phyloP scores from a whole-genome alignment of 2,113 vertebrate species.

The Erythrolamprus reginae region DNA sequence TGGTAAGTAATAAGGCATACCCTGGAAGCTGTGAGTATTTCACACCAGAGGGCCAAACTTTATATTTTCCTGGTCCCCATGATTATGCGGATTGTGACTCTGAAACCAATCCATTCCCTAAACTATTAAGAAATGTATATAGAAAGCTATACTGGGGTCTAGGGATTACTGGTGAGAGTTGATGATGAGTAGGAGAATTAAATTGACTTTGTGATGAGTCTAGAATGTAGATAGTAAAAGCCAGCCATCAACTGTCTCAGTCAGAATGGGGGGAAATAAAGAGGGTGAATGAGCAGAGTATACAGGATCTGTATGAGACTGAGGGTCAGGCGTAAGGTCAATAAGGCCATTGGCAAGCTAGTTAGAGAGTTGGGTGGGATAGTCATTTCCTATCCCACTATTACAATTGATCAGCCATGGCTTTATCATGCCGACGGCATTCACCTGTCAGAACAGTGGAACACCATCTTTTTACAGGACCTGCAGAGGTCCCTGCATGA shows the following conservation, averaged over 20 bases:
- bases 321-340: no score
- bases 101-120: background rate
- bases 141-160: background rate
- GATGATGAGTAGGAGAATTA: background rate
- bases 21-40: background rate
- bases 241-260: background rate
- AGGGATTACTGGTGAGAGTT: background rate
- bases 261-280: background rate
- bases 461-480: no score
- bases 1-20: background rate
- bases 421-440: no score
- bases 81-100: background rate
- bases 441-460: no score
- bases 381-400: no score
- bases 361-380: no score
- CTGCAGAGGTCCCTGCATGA: no score
- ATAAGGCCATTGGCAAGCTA: no score
- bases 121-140: background rate
- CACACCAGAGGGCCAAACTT: background rate
- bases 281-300: background rate
- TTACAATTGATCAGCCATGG: no score
- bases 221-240: background rate
- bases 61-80: background rate
- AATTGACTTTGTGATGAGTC: background rate
- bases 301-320: background rate